A percentile compares a stretch with the other conserved stretches of the same genome.
These are phyloP conservation scores for Megalops atlanticus DNA, from an alignment of 2,113 vertebrate species.

Conservation along the genomic window DNA sequence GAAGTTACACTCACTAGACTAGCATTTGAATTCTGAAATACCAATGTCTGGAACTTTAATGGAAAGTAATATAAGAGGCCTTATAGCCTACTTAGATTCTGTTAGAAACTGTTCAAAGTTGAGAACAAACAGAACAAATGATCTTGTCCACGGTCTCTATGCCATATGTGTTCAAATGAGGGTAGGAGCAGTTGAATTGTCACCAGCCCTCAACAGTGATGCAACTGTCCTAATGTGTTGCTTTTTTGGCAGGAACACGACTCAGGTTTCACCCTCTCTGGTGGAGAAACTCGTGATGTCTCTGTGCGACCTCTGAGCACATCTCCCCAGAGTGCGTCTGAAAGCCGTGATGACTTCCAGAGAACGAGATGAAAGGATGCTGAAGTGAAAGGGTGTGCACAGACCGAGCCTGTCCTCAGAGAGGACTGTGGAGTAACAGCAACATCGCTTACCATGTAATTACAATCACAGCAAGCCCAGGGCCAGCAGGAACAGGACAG, in stretches of 20 bases:
- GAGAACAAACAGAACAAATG: too few species aligned
- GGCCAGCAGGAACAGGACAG: slow-evolving; percentile 31
- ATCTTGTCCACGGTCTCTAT: too few species aligned
- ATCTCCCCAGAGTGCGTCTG: background rate
- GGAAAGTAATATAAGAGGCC: background rate
- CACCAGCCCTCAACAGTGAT: background rate
- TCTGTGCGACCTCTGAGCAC: background rate
- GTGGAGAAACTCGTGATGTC: background rate
- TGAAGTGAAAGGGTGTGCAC: slow-evolving; percentile 14
- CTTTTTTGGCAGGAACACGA: background rate
- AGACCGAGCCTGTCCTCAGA: slow-evolving; percentile 21
- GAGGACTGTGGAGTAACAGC: slow-evolving; percentile 13
- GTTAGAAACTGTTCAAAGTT: background rate
- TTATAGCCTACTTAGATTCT: background rate
- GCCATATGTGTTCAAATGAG: background rate
- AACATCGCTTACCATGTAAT: slow-evolving; percentile 33
- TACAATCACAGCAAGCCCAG: slow-evolving; percentile 28
- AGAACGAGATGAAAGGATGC: slow-evolving; percentile 4
- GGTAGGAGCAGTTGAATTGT: background rate
- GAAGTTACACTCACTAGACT: background rate
- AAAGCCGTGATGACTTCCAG: background rate
- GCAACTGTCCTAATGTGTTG: background rate
- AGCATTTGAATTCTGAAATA: background rate
- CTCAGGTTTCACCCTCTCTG: background rate
- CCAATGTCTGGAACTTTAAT: background rate